phyloP scores from a whole-genome alignment of 92 coral and sea anemone species.

The Micromussa lordhowensis region DNA sequence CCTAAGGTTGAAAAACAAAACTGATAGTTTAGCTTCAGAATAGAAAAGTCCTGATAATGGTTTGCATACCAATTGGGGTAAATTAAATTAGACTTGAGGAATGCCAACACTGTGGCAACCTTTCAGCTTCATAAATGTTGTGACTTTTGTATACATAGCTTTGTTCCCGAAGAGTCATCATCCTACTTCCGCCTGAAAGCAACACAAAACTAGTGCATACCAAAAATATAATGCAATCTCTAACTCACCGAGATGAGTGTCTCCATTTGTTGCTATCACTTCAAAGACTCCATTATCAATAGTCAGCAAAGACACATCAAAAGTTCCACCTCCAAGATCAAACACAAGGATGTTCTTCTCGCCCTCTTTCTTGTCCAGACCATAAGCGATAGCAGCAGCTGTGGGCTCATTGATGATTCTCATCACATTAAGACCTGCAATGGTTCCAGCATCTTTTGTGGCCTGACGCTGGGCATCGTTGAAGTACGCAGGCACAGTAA shows the following conservation, averaged over 20 bases:
- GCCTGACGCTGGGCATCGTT: constrained; percentile 99
- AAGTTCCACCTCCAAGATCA: constrained; percentile 99
- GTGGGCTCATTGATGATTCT: constrained; percentile 98
- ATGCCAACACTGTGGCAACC: background rate
- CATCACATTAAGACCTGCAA: constrained; percentile 94
- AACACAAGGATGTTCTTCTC: constrained; percentile 97
- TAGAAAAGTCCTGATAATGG: background rate
- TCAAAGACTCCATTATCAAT: constrained; percentile 99
- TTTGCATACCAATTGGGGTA: background rate
- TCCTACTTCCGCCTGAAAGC: background rate
- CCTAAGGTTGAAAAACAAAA: constrained; percentile 46
- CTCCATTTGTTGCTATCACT: constrained; percentile 98
- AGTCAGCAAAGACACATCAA: constrained; percentile 95
- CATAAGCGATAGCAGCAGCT: constrained; percentile 99
- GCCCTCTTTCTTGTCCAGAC: constrained; percentile 98
- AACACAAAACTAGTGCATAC: background rate
- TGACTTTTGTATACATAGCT: background rate
- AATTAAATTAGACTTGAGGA: background rate
- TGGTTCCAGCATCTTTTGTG: constrained; percentile 96
- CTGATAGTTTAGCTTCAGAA: background rate
- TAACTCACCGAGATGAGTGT: constrained; percentile 96
- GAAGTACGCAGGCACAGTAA: constrained; percentile 98
- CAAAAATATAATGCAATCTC: background rate
- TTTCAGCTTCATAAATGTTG: background rate
- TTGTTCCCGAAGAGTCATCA: background rate